Evolutionary conservation across 2,113 vertebrate species (phyloP).

Genomic region (Campylomormyrus numenius): DNA sequence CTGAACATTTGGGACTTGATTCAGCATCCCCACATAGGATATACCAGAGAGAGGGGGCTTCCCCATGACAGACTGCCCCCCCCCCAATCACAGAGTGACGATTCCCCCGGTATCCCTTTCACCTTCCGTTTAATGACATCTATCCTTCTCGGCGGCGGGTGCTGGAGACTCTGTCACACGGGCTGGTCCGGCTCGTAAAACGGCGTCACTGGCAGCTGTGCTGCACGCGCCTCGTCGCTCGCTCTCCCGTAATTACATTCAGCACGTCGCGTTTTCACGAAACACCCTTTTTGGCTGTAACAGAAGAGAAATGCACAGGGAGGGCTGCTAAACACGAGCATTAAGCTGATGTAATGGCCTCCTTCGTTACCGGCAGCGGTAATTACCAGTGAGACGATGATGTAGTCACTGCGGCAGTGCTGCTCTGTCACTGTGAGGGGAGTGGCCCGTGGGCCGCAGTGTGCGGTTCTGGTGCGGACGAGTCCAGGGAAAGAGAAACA

Average conservation of each 20-base stretch:
- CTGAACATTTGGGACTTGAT: no score
- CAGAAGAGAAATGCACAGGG: not conserved
- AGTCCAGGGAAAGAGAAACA: not conserved
- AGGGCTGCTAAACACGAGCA: not conserved
- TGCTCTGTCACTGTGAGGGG: not conserved
- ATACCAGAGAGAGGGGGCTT: no score
- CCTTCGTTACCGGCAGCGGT: not conserved
- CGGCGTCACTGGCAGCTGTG: constrained; percentile 11
- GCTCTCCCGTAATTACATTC: constrained; percentile 16
- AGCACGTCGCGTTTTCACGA: not conserved
- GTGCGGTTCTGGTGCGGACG: not conserved
- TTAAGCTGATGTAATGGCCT: not conserved
- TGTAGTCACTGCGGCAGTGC: not conserved
- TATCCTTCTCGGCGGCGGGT: constrained; percentile 16
- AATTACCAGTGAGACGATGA: not conserved
- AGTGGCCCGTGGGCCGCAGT: not conserved
- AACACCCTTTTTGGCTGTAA: not conserved
- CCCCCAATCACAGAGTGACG: constrained; percentile 15
- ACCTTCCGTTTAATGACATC: constrained; percentile 28
- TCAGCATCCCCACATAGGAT: no score
- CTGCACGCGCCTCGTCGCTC: constrained; percentile 9
- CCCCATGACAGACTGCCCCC: no score
- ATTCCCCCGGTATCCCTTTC: constrained; percentile 20
- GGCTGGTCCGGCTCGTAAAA: not conserved
- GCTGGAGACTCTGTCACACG: not conserved